These are phyloP conservation scores for Ammodramus savannarum DNA, from an alignment of 2,113 vertebrate genomes.

Conservation along the genomic window DNA sequence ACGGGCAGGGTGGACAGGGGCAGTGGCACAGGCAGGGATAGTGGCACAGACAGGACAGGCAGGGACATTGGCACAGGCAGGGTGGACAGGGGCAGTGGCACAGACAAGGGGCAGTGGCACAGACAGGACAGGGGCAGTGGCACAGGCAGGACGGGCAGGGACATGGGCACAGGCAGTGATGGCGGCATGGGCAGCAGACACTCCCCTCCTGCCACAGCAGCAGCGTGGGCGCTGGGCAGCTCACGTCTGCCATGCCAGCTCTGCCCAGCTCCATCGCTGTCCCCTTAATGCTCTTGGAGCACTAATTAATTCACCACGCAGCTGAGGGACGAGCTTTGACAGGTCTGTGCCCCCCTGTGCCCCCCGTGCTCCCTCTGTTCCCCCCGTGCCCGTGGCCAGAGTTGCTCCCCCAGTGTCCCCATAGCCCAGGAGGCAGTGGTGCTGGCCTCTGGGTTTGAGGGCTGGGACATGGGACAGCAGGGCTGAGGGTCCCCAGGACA, in stretches of 20 bases:
- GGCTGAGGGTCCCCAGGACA: neutral
- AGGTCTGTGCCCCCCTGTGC: neutral
- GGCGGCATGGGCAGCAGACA: neutral
- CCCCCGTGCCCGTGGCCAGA: neutral
- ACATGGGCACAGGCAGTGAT: neutral
- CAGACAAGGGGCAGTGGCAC: neutral
- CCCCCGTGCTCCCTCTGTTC: accelerated
- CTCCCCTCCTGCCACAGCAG: neutral
- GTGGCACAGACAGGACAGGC: too few relatives aligned
- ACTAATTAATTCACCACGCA: neutral
- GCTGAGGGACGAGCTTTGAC: neutral
- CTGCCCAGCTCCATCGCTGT: neutral
- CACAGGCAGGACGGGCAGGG: neutral
- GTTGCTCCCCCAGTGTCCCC: neutral
- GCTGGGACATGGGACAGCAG: accelerated
- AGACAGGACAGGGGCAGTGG: neutral
- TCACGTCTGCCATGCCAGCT: neutral
- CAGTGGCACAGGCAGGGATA: neutral
- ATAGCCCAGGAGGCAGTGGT: accelerated
- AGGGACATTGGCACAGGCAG: too few relatives aligned
- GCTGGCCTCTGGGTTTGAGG: neutral
- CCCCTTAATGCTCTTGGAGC: neutral
- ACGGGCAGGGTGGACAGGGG: neutral
- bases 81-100: too few relatives aligned
- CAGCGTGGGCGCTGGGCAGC: neutral